These are phyloP conservation scores for Morus bassanus DNA, from an alignment of 2,797 vertebrate genomes.

Conservation along the genomic window DNA sequence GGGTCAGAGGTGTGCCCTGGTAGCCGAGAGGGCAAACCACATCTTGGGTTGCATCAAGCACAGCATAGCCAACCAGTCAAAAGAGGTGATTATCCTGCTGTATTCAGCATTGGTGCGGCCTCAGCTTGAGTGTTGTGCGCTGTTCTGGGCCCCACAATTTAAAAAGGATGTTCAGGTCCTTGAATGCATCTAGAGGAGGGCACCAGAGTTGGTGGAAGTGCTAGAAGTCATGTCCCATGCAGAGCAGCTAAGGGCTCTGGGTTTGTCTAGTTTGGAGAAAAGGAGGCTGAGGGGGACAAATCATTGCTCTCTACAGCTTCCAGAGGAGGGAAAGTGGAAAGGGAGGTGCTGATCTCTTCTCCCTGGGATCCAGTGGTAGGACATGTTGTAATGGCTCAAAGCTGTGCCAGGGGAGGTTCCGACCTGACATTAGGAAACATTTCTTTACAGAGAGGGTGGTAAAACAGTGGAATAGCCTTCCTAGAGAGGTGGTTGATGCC, in stretches of 20 bases:
- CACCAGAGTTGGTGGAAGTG: no score
- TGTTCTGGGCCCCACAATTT: no score
- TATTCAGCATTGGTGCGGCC: rapidly evolving
- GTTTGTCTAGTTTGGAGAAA: background rate
- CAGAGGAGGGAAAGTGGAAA: background rate
- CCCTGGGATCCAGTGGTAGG: background rate
- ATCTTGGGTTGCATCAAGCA: no score
- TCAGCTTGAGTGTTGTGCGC: background rate
- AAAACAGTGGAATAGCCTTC: background rate
- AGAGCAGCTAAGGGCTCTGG: no score
- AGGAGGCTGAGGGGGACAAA: no score
- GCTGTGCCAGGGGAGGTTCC: background rate
- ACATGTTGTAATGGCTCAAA: background rate
- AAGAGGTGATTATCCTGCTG: no score
- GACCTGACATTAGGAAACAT: background rate
- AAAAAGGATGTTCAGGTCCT: background rate
- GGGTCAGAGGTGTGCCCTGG: no score
- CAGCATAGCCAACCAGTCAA: background rate
- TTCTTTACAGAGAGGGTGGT: background rate
- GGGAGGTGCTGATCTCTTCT: background rate
- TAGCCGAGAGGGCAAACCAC: background rate
- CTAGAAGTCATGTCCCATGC: no score
- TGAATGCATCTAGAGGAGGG: no score
- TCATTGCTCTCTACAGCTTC: no score
- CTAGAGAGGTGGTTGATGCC: background rate